Evolutionary conservation across 2,797 vertebrate species (phyloP).

Genomic region (Esox lucius): DNA sequence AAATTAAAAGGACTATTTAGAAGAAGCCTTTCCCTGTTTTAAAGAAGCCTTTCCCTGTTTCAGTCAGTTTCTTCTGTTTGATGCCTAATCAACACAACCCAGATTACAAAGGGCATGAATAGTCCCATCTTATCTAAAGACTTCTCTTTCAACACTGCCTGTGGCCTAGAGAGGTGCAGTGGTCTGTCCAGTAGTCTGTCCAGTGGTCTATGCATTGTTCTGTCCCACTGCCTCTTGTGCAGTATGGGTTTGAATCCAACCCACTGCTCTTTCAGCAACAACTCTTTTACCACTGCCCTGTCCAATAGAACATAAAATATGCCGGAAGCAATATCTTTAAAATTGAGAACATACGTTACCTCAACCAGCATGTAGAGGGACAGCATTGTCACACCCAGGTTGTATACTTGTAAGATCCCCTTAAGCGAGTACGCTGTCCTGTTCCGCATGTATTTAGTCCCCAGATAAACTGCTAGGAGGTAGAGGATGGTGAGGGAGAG

Average conservation of each 20-base stretch:
- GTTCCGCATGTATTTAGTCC: constrained; percentile 81
- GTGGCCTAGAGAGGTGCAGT: background rate
- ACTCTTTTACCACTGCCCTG: background rate
- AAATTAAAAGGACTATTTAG: background rate
- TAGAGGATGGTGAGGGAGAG: constrained; percentile 78
- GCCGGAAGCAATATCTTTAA: no score
- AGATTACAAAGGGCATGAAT: background rate
- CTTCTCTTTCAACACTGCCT: background rate
- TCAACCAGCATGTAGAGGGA: constrained; percentile 85
- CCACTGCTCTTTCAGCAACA: background rate
- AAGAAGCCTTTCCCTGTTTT: background rate
- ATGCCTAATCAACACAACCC: background rate
- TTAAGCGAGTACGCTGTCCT: constrained; percentile 80
- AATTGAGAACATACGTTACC: constrained; percentile 63
- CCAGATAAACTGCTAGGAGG: constrained; percentile 80
- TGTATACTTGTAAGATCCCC: constrained; percentile 79
- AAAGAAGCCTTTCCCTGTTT: background rate
- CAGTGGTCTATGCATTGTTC: no score
- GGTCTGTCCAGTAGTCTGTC: no score
- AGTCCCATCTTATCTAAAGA: background rate
- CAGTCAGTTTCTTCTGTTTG: background rate
- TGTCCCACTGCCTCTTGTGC: no score
- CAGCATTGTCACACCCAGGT: constrained; percentile 81
- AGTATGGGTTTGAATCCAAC: no score
- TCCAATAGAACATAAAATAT: no score